A percentile compares a stretch with the other conserved stretches of the same genome.
phyloP scores from a whole-genome alignment of 1,140 invertebrate genomes.

The Aphaenogaster ashmeadi region DNA sequence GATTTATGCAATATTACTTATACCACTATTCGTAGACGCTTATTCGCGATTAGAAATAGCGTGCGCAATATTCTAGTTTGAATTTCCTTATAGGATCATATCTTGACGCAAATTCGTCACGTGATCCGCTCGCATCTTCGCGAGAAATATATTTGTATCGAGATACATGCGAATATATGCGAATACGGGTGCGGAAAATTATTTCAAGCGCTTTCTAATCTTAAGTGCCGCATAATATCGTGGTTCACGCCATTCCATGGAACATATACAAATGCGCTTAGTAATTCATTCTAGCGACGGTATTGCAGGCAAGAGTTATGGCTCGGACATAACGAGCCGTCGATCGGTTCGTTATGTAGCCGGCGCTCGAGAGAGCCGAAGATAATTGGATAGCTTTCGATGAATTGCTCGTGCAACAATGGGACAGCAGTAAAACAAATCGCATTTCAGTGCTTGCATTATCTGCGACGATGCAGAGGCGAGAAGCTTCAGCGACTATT shows the following conservation, averaged over 20 bases:
- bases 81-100: constrained; percentile 2
- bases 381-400: constrained; percentile 73
- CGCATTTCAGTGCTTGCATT: constrained; percentile 51
- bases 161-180: background rate
- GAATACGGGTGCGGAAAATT: constrained; percentile 37
- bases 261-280: constrained; percentile 40
- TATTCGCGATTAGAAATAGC: constrained; percentile 24
- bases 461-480: constrained; percentile 9
- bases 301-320: constrained; percentile 73
- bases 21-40: constrained; percentile 13
- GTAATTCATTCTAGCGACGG: constrained; percentile 73
- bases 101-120: constrained; percentile 32
- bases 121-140: background rate
- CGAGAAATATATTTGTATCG: constrained; percentile 19
- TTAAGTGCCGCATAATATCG: constrained; percentile 68
- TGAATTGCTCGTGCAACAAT: constrained; percentile 75
- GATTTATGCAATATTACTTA: constrained; percentile 21
- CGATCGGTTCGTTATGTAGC: constrained; percentile 73
- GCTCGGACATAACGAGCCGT: constrained; percentile 68
- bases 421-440: constrained; percentile 61
- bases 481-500: background rate
- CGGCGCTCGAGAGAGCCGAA: constrained; percentile 46
- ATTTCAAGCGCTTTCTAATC: constrained; percentile 68
- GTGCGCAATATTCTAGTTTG: constrained; percentile 13
- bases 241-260: constrained; percentile 51